These are phyloP conservation scores for Maniola hyperantus DNA, from an alignment of 2,888 invertebrate species.

Conservation along the genomic window DNA sequence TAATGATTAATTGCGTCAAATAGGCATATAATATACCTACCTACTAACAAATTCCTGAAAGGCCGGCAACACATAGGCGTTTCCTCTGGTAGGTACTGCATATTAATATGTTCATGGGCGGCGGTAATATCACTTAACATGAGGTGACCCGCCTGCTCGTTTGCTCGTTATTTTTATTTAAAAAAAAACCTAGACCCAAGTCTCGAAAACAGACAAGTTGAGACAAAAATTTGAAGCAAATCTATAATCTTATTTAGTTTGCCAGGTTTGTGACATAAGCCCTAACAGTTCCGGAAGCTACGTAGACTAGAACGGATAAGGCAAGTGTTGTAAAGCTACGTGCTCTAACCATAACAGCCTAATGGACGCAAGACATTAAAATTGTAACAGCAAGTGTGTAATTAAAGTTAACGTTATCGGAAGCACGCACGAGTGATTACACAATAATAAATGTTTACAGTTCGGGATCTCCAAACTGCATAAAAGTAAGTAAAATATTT, in stretches of 20 bases:
- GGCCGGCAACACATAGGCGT: no score
- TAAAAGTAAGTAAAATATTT: neutral
- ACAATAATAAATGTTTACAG: neutral
- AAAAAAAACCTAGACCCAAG: no score
- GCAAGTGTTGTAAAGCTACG: neutral
- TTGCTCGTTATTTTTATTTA: no score
- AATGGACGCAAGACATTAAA: constrained; percentile 4
- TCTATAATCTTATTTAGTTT: neutral
- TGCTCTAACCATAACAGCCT: neutral
- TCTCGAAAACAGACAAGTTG: neutral
- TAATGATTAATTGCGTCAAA: no score
- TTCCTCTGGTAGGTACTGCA: no score
- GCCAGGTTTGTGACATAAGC: no score
- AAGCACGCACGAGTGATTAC: constrained; percentile 9
- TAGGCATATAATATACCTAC: no score
- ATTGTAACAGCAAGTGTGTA: neutral
- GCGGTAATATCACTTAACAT: no score
- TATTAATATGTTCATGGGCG: no score
- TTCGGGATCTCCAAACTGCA: neutral
- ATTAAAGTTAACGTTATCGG: neutral
- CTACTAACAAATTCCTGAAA: no score
- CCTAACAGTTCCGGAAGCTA: neutral
- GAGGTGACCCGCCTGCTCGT: no score
- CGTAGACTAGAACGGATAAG: neutral
- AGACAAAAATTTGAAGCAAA: neutral